A percentile compares a stretch with the other conserved stretches of the same genome.
Evolutionary conservation across 1,140 invertebrate species (phyloP).

Genomic region (Cydia splendana): DNA sequence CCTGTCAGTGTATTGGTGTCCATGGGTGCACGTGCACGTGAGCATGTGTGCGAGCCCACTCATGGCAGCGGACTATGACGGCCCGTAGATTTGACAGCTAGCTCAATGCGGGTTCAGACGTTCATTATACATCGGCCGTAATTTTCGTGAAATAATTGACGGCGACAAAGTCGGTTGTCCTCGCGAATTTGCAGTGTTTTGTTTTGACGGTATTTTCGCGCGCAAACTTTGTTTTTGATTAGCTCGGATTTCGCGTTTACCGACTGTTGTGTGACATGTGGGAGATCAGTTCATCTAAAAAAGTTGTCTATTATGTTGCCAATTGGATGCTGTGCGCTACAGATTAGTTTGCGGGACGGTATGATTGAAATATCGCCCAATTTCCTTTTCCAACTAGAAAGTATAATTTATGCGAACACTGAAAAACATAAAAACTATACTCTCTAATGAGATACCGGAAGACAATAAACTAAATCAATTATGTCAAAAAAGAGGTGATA

Average conservation of each 20-base stretch:
- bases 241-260: constrained; percentile 49
- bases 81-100: constrained; percentile 80
- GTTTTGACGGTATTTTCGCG: constrained; percentile 39
- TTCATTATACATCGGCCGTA: constrained; percentile 74
- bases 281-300: constrained; percentile 39
- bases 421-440: constrained; percentile 59
- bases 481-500: constrained; percentile 70
- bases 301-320: constrained; percentile 68
- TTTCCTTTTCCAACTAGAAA: constrained; percentile 60
- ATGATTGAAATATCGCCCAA: constrained; percentile 72
- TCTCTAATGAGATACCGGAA: constrained; percentile 48
- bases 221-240: constrained; percentile 25
- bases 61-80: constrained; percentile 78
- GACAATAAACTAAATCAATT: constrained; percentile 55
- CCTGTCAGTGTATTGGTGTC: constrained; percentile 74
- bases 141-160: constrained; percentile 71
- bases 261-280: constrained; percentile 71
- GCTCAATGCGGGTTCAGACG: constrained; percentile 79
- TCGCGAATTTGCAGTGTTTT: constrained; percentile 40
- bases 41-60: constrained; percentile 69
- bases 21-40: constrained; percentile 58
- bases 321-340: constrained; percentile 70
- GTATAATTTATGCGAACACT: constrained; percentile 45
- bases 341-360: constrained; percentile 64
- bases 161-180: constrained; percentile 55